Evolutionary conservation across 2,797 vertebrate species (phyloP), one percentile per base, ranked within the genome.

Genomic region (Sus cebifrons): DNA sequence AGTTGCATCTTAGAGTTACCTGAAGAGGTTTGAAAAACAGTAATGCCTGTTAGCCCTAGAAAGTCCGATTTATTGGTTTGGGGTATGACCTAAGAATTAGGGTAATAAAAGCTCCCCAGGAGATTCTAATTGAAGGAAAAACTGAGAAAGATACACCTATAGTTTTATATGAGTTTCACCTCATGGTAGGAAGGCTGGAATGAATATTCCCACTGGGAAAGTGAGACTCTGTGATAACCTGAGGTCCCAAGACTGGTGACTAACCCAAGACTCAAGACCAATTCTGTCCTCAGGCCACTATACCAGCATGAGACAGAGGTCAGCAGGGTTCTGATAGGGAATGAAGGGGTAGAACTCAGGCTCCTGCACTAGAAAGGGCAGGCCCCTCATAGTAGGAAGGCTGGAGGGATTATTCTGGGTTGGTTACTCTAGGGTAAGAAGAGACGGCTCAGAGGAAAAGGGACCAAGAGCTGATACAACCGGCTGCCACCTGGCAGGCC

Each of bases 71-170:
- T 65, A 94, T 81, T 91, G 60, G 25, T 75, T 64, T 75, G 23
- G 29, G 52, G 14, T 56, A 14, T 25, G 2, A 14, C 67, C 75
- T 60, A 27, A 73, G 60, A 93, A 75, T 15, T 79, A 65, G 8
- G 49, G 58, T 75, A 54, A n/a, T 90, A 70, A 96, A 95, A 87
- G 15, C 67, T 95, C 67, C 44, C 73, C 5, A 6, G 29, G 58
- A 90, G 64, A 77, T 70, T 93, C 71, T 73, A 93, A 85, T 40
- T 67, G 17, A 79, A 90, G 86, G 21, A 74, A 93, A 95, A 86
- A 40, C 54, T 91, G 40, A 91, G 67, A 79, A 74, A 64, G 44
- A 77, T 52, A 40, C 44, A 29, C 65, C 2, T 13, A 8, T 29
- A 29, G 68, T 86, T 96, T 86, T 29, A 27, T 36, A 49, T 60